Base-by-base conservation (phyloP, 2,888 invertebrate species). In the Calameuta pallipes region DNA sequence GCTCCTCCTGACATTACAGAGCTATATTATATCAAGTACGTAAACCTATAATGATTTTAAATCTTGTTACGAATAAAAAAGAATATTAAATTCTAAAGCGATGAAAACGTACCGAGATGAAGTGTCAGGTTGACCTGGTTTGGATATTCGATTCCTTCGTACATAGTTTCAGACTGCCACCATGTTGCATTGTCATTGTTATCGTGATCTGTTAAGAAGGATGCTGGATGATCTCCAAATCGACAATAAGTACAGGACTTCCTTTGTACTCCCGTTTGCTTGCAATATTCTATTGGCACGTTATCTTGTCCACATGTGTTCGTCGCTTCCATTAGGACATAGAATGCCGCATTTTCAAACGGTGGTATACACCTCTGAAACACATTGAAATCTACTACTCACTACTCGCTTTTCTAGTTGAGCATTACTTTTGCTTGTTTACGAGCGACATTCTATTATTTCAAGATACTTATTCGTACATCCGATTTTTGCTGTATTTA, bases 91-190 rank as follows among this genome's bases (percentile, higher is more conserved):
- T 56, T 23, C 23, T 9, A 23, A 56, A 9, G 9, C 41, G 41
- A 15, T 56, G 56, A 23, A 15, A 56, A 56, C 93, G 93, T 90
- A 98, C 98, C 95, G 82, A 98, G 93, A 89, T 96, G 94, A 41
- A 99, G 93, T 0, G 98, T 98, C 82, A 99, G 93, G 92, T 99
- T 99, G 85, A 99, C 98, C 92, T 96, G 96, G 87, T 95, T 96
- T 0, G 98, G 98, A 90, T 96, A 96, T 90, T 98, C 97, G 78
- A 98, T 95, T 36, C 96, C 96, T 88, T 99, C 98, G 88, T 94
- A 94, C 98, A 99, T 98, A 3, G 99, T 99, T 91, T 99, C 98
- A 0, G 98, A 98, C 91, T 98, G 98, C 98, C 98, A 98, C 97
- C 98, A 98, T 0, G 98, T 98, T 84, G 96, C 96, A 89, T 97